Base-by-base conservation (phyloP, 2,113 vertebrate genomes). In the Xenopus borealis region DNA sequence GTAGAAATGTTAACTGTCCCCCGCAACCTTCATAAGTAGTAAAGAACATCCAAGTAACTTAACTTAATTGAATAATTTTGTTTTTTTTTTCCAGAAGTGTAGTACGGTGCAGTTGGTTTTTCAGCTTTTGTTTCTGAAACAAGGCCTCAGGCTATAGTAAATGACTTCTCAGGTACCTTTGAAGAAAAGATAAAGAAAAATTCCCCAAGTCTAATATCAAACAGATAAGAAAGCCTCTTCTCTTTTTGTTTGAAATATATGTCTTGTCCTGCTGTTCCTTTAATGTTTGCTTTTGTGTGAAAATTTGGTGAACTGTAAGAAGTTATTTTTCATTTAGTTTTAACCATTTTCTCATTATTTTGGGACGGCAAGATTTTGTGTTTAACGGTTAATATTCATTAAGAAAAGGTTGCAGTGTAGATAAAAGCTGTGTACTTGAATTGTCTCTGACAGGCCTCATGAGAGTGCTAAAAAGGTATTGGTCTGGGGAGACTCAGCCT, bases 171-270 rank as follows among this genome's bases (percentile, higher is more conserved):
- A 88, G 83, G 87, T 90, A 85, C 78, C 79, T 95, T 93, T 92
- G 89, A 94, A 93, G 84, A 84, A 81, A 84, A 83, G 91, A 85
- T 92, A 90, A 86, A 92, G 91, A 87, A 88, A 89, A 91, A 92
- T 83, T 88, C 88, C 89, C 86, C 84, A 90, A 92, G 88, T 92
- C 80, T 82, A 86, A 93, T 93, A 93, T 92, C 89, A 90, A 92
- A 92, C 84, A 91, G 85, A 90, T 90, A 92, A 90, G 81, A 92
- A 87, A 90, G 76, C 72, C 84, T 86, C 84, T 73, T 87, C 89
- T 84, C 81, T 72, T 90, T 27, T 88, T 90, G 85, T 85, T 81
- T 85, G 83, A 85, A 92, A 89, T 85, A 84, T 88, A 83, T 81
- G 82, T 88, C 85, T 90, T 90, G 83, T 91, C 83, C 88, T 86